A percentile compares a stretch with the other conserved stretches of the same genome.
Evolutionary conservation across 1,140 invertebrate species (phyloP).

Genomic region (Bombus pascuorum): DNA sequence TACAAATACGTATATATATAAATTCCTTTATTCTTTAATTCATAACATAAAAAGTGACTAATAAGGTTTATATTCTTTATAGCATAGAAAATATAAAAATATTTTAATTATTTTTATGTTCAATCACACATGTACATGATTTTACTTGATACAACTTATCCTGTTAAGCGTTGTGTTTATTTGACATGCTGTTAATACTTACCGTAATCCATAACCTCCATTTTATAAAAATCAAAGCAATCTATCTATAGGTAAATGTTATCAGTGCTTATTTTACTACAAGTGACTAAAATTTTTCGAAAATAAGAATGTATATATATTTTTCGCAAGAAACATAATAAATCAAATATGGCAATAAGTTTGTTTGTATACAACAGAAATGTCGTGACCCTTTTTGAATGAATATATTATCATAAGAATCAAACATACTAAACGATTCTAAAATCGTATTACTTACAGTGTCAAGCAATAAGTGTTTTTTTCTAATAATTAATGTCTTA

Average conservation of each 20-base stretch:
- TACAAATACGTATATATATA: not conserved
- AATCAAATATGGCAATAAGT: not conserved
- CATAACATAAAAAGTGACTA: not conserved
- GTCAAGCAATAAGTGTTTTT: not conserved
- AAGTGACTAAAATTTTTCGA: not conserved
- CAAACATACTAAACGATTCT: not conserved
- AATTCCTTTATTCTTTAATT: not conserved
- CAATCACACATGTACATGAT: not conserved
- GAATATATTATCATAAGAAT: not conserved
- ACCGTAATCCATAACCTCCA: conserved; percentile 47
- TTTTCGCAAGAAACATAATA: not conserved
- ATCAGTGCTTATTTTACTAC: not conserved
- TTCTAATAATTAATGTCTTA: not conserved
- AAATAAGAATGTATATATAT: not conserved
- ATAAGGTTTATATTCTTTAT: not conserved
- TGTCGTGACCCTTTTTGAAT: not conserved
- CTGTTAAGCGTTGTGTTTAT: not conserved
- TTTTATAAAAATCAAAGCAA: not conserved
- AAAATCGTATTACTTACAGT: conserved; percentile 12
- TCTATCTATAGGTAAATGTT: not conserved
- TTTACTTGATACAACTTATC: not conserved
- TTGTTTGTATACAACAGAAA: conserved; percentile 1
- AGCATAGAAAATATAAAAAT: not conserved
- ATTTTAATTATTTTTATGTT: not conserved
- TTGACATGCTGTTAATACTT: conserved; percentile 9